These are phyloP conservation scores for Leptodactylus fallax DNA, from an alignment of 2,797 vertebrate species.

Conservation along the genomic window DNA sequence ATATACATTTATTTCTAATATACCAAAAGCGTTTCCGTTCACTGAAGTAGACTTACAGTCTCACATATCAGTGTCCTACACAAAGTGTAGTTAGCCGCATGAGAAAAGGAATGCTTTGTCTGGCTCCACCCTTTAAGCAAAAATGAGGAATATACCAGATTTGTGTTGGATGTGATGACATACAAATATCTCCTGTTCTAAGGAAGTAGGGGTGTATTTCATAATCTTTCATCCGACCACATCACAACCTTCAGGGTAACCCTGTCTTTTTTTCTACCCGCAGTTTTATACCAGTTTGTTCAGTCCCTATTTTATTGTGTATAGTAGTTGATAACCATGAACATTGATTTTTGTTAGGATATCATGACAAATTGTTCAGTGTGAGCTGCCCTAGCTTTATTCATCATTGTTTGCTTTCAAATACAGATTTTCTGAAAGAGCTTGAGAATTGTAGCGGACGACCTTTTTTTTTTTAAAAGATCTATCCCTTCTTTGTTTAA, in stretches of 20 bases:
- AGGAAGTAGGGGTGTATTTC: no score
- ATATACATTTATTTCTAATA: no score
- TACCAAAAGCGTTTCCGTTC: no score
- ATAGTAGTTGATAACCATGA: neutral
- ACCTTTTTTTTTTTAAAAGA: conserved; percentile 16
- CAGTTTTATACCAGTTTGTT: neutral
- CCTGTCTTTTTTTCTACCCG: neutral
- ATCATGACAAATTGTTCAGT: neutral
- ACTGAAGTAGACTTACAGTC: no score
- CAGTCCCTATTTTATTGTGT: neutral
- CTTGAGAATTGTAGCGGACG: neutral
- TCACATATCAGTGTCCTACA: no score
- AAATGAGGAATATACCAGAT: neutral
- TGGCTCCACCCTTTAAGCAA: no score
- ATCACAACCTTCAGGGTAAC: neutral
- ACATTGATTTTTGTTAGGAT: neutral
- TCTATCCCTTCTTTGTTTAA: conserved; percentile 12
- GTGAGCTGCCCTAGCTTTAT: neutral
- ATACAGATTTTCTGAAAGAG: neutral
- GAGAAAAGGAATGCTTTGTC: no score
- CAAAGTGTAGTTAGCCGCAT: no score
- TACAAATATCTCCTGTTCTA: no score
- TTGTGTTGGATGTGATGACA: no score
- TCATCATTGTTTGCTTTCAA: neutral
- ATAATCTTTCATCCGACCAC: neutral